phyloP scores from a whole-genome alignment of 35 echinoderm and acorn worm genomes.

The Heliocidaris tuberculata region DNA sequence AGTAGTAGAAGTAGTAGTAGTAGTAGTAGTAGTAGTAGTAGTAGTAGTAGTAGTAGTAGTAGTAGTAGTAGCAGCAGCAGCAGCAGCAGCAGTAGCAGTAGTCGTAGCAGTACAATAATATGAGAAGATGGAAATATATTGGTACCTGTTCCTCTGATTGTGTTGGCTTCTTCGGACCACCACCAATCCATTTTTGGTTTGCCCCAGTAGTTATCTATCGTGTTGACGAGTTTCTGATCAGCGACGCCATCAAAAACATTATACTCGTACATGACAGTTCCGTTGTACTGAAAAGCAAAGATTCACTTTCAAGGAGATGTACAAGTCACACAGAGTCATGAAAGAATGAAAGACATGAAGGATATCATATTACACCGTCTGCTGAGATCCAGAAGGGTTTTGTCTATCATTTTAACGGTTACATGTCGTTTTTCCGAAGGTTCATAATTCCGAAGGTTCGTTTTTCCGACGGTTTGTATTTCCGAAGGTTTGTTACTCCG shows the following conservation, averaged over 20 bases:
- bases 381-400: no score
- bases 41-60: not conserved
- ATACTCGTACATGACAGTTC: not conserved
- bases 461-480: no score
- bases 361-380: no score
- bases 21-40: not conserved
- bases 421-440: no score
- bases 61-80: not conserved
- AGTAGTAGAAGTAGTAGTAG: not conserved
- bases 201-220: not conserved
- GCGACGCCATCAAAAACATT: not conserved
- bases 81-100: not conserved
- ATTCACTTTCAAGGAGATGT: not conserved
- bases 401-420: no score
- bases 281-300: not conserved
- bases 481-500: no score
- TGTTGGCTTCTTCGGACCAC: conserved; percentile 27
- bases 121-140: not conserved
- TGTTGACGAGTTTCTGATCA: not conserved
- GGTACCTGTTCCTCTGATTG: not conserved
- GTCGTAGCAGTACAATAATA: no score
- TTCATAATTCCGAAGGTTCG: no score
- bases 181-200: not conserved
- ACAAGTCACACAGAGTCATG: no score
- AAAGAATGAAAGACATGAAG: no score